Evolutionary conservation across 2,113 vertebrate genomes (phyloP), one percentile per base, ranked within the genome.

Genomic region (Hydropotes inermis): DNA sequence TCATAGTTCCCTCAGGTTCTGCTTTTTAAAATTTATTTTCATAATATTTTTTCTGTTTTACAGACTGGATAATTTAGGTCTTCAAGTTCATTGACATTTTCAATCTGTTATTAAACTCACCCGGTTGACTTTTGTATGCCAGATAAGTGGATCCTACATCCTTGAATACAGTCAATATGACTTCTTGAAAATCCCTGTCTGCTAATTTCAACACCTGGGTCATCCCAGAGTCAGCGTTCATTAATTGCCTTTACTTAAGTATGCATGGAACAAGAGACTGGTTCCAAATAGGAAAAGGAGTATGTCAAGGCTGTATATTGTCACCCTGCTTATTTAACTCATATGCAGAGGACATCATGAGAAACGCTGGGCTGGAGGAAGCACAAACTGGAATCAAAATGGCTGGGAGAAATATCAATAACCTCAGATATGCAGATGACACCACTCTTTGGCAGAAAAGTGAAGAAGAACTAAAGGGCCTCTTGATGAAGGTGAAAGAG

Each of bases 1-100:
- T 45, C 92, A 25, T 30, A n/a, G 28, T 47, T 93, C 33, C 91
- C 58, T 76, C n/a, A 76, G 21, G 55, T 7, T 54, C 16, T 91
- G 16, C 11, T 91, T 14, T 54, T 92, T 94, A 19, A 55, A 74
- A 92, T 55, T 82, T 78, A 67, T 58, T 83, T 95, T 60, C 36
- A 70, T 43, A 78, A 78, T 70, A 67, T 95, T 55, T 91, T 96
- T 96, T 93, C 36, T 79, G 50, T 55, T 97, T 88, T 85, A 85
- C 57, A 93, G 43, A 81, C 54, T 89, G 27, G 36, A 54, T 92
- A 74, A 94, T 57, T 96, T 85, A 92, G 55, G 50, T 89, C 28
- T 89, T 85, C 25, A 86, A 87, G 17, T 92, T 89, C 36, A 87
- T 0, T 70, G 45, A 36, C 30, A 86, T 85, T 93, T 94, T 88